These are phyloP conservation scores for Zaprionus camerounensis DNA, from an alignment of 1,140 invertebrate species.

Conservation along the genomic window DNA sequence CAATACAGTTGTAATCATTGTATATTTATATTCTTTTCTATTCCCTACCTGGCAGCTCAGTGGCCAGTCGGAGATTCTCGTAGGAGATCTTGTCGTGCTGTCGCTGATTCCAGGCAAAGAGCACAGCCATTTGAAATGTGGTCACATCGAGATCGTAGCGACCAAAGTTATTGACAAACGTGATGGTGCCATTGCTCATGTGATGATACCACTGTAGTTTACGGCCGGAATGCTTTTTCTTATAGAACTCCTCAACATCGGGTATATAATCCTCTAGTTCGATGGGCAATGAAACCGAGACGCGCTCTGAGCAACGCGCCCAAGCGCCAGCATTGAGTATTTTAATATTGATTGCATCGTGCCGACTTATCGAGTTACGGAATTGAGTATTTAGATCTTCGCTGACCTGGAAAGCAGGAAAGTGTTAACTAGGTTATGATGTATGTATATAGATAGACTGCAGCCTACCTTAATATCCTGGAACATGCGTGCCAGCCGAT, in stretches of 20 bases:
- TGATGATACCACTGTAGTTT: conserved; percentile 99
- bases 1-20: background rate
- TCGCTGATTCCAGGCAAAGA: conserved; percentile 99
- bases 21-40: no score
- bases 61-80: conserved; percentile 97
- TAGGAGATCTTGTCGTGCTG: conserved; percentile 96
- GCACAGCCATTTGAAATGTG: conserved; percentile 99
- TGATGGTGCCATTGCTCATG: conserved; percentile 99
- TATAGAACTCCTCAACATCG: conserved; percentile 97
- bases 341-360: conserved; percentile 93
- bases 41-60: conserved; percentile 91
- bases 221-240: conserved; percentile 98
- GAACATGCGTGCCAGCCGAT: conserved; percentile 98
- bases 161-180: conserved; percentile 96
- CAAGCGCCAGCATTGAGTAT: conserved; percentile 99
- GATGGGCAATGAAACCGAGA: conserved; percentile 97
- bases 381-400: conserved; percentile 99
- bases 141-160: conserved; percentile 99
- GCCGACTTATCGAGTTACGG: conserved; percentile 88
- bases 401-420: conserved; percentile 85
- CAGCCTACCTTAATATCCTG: conserved; percentile 98
- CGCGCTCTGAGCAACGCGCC: conserved; percentile 96
- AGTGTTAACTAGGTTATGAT: background rate
- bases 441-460: background rate
- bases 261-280: conserved; percentile 99